Percentiles rank a stretch among this genome's conserved stretches.
phyloP scores from a whole-genome alignment of 1,140 invertebrate species.

The fruit fly (Drosophila melanogaster) region DNA sequence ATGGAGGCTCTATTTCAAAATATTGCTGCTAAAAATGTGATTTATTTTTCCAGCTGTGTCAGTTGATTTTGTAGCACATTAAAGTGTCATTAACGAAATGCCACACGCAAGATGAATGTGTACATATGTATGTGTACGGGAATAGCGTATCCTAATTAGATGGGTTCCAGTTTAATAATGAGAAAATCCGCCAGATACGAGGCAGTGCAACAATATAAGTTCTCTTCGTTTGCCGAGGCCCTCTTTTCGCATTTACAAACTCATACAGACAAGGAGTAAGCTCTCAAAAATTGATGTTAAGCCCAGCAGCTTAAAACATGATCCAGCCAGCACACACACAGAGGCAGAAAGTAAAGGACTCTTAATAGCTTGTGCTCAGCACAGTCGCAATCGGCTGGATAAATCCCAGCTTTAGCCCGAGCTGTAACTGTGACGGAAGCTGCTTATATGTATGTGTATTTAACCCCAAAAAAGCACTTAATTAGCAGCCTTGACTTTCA shows the following conservation, averaged over 20 bases:
- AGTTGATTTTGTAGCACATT: slow-evolving; percentile 52
- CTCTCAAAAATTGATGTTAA: slow-evolving; percentile 79
- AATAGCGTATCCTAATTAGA: slow-evolving; percentile 47
- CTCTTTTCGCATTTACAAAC: background rate
- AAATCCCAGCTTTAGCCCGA: slow-evolving; percentile 39
- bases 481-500: slow-evolving; percentile 80
- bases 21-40: slow-evolving; percentile 39
- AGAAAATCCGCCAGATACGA: slow-evolving; percentile 34
- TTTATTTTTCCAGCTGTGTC: slow-evolving; percentile 60
- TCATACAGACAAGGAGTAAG: slow-evolving; percentile 55
- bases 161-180: slow-evolving; percentile 38
- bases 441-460: slow-evolving; percentile 55
- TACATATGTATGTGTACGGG: slow-evolving; percentile 10
- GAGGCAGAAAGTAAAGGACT: slow-evolving; percentile 27
- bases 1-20: slow-evolving; percentile 45
- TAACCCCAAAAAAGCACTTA: slow-evolving; percentile 73
- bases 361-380: slow-evolving; percentile 57
- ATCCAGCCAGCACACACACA: slow-evolving; percentile 45
- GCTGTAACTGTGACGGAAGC: slow-evolving; percentile 39
- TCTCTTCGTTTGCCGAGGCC: slow-evolving; percentile 1
- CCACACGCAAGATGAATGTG: slow-evolving; percentile 30
- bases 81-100: slow-evolving; percentile 58
- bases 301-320: slow-evolving; percentile 63
- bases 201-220: slow-evolving; percentile 47
- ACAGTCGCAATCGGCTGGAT: slow-evolving; percentile 41